Conservation (phyloP, 37 sponge, comb jelly and placozoan genomes). For the Aphrocallistes beatrix region DNA sequence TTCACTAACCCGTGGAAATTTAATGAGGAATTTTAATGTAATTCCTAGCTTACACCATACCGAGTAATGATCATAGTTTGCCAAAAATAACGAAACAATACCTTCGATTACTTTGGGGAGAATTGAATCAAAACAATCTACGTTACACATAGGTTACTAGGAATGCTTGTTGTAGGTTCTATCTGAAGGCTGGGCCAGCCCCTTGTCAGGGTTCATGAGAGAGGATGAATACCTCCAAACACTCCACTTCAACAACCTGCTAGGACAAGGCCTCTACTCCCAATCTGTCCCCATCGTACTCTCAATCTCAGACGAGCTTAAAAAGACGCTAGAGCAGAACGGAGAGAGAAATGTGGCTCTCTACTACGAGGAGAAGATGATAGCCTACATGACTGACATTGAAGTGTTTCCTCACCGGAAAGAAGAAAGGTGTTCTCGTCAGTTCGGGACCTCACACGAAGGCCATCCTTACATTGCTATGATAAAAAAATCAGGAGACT, state of each 20-base stretch:
- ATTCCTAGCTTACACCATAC: no score
- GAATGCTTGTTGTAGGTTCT: no score
- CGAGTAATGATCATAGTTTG: no score
- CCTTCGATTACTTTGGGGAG: no score
- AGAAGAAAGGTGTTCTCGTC: conserved; percentile 80
- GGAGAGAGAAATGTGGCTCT: conserved; percentile 39
- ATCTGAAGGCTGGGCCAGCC: conserved; percentile 96
- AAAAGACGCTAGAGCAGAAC: conserved; percentile 43
- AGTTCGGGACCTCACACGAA: conserved; percentile 69
- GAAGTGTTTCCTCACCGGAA: conserved; percentile 87
- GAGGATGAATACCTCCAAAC: conserved; percentile 90
- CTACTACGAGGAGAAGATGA: conserved; percentile 47
- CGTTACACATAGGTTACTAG: no score
- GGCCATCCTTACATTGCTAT: conserved; percentile 90
- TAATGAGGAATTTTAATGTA: no score
- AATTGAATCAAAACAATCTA: no score
- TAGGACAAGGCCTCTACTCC: conserved; percentile 61
- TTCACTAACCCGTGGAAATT: no score
- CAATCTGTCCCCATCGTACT: conserved; percentile 89
- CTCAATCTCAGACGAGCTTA: conserved; percentile 56
- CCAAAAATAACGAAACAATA: no score
- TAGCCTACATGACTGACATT: conserved; percentile 56
- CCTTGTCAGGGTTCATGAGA: conserved; percentile 91
- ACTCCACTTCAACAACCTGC: conserved; percentile 67
- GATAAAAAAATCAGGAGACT: conserved; percentile 85